Evolutionary conservation across 2,888 invertebrate genomes (phyloP), one percentile per base, ranked within the genome.

Genomic region (Branchipolynoe longqiensis): DNA sequence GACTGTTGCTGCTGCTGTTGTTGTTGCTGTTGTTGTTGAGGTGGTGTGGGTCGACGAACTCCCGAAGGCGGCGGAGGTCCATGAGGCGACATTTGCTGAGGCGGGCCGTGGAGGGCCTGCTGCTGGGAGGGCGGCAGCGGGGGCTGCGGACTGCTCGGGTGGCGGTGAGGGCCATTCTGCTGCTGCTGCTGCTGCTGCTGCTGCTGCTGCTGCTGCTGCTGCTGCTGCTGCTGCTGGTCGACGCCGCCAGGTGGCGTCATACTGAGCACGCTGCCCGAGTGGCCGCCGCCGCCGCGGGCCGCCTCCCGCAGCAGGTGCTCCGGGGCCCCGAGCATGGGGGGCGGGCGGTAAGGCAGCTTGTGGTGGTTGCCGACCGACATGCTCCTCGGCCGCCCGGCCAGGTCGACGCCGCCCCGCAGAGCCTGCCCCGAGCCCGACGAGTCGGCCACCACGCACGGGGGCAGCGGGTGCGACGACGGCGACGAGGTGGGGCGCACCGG

Each of bases 301-400:
- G 36, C 36, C 36, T 69, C 36, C 36, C 69, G 12, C 54, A 54
- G 12, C 38, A 56, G n/a, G 36, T 58, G 56, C 25, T 56, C 38
- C 6, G 56, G 33, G 1, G 48, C 14, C 1, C 36, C 36, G 18
- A 38, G 58, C 48, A 41, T 59, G 41, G 78, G 41, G 1, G 48
- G 56, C 1, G 58, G 56, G 14, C 38, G 82, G 38, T 82, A 58
- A 0, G 58, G 56, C 58, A 82, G 54, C 31, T 58, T 82, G 31
- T 54, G 73, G 33, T 85, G 84, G 85, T 85, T 85, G 8, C 86
- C 87, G 14, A 83, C 48, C 4, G 87, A 85, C 83, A 83, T 83
- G 40, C 85, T 85, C 41, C 85, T 48, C n/a, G 84, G 86, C 4
- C 78, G 62, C 28, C 62, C 62, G 41, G 2, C 31, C 56, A 54